Evolutionary conservation across 2,888 invertebrate species (phyloP).

Genomic region (Zelleria hepariella): DNA sequence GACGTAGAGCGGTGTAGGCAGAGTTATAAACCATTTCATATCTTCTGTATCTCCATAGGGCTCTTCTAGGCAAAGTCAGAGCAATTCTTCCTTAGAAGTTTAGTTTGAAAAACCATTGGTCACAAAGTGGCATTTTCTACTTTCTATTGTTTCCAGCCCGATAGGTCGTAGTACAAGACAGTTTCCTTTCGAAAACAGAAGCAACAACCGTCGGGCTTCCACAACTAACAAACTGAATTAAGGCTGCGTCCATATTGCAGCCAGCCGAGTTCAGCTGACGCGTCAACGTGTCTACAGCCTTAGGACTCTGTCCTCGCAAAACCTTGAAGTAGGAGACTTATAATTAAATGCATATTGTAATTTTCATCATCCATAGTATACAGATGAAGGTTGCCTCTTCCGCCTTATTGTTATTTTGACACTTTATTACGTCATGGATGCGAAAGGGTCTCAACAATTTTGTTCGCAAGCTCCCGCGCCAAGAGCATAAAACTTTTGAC

Average conservation of each 20-base stretch:
- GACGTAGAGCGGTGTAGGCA: no score
- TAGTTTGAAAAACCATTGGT: no score
- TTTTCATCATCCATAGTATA: background rate
- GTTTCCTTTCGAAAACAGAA: slow-evolving; percentile 58
- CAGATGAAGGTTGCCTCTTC: background rate
- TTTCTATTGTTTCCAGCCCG: slow-evolving; percentile 11
- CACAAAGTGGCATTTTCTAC: no score
- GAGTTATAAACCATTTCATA: no score
- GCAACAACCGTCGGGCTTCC: slow-evolving; percentile 42
- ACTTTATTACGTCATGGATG: no score
- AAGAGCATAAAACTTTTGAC: no score
- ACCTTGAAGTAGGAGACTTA: background rate
- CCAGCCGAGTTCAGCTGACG: no score
- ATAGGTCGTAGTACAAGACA: slow-evolving; percentile 51
- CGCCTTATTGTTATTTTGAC: background rate
- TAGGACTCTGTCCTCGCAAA: background rate
- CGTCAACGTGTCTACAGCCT: background rate
- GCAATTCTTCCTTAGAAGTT: no score
- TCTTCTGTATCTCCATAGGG: no score
- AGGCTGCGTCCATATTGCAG: background rate
- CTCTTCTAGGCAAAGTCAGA: no score
- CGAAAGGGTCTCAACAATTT: no score
- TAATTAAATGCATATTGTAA: background rate
- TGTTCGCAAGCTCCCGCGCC: no score
- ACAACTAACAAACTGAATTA: background rate